A percentile compares a stretch with the other conserved stretches of the same genome.
Evolutionary conservation across 2,113 vertebrate genomes (phyloP).

Genomic region (Ariopsis seemanni): DNA sequence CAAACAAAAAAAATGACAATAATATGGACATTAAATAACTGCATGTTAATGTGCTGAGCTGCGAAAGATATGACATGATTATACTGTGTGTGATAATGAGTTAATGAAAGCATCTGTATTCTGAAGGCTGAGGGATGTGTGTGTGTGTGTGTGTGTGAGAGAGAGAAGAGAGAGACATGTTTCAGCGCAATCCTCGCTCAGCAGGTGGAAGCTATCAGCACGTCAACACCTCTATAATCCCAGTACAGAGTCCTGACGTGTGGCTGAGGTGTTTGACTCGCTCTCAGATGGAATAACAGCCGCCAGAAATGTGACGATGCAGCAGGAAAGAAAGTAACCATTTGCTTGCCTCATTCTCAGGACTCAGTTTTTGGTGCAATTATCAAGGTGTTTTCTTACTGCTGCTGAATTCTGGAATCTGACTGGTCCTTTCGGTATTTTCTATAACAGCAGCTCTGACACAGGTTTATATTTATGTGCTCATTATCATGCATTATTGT

Average conservation of each 20-base stretch:
- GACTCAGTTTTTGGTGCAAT: neutral
- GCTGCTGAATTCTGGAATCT: neutral
- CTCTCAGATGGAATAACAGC: constrained; percentile 37
- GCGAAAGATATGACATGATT: constrained; percentile 4
- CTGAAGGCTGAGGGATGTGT: constrained; percentile 30
- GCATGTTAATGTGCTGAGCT: constrained; percentile 12
- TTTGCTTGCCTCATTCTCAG: neutral
- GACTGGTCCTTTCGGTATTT: neutral
- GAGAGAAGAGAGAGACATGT: constrained; percentile 59
- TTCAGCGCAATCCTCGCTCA: constrained; percentile 61
- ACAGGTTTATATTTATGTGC: neutral
- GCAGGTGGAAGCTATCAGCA: constrained; percentile 70
- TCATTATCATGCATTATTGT: neutral
- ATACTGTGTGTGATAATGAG: constrained; percentile 11
- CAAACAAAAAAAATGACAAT: neutral
- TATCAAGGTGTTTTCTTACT: neutral
- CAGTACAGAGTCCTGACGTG: constrained; percentile 64
- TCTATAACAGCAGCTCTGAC: neutral
- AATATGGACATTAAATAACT: constrained; percentile 16
- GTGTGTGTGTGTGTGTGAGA: constrained; percentile 65
- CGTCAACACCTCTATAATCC: constrained; percentile 77
- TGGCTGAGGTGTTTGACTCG: constrained; percentile 44
- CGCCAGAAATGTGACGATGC: constrained; percentile 4
- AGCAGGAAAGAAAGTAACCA: neutral
- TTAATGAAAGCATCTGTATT: constrained; percentile 31